phyloP scores from a whole-genome alignment of 2,113 vertebrate species.

The Gnathonemus echidnorhynchus region DNA sequence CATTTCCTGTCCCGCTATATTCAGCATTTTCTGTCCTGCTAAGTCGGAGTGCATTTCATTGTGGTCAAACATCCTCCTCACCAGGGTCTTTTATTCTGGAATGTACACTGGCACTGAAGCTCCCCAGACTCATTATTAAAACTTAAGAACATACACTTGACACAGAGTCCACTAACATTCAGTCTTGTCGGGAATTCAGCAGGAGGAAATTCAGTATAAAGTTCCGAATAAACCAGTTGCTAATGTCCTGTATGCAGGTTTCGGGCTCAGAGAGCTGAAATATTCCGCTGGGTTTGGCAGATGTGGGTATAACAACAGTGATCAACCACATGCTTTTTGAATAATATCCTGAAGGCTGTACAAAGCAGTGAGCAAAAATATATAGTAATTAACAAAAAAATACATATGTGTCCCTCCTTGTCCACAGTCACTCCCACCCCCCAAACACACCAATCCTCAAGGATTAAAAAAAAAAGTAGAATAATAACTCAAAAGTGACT shows the following conservation, averaged over 20 bases:
- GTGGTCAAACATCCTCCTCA: not conserved
- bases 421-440: not conserved
- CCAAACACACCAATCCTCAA: not conserved
- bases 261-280: not conserved
- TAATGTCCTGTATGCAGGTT: not conserved
- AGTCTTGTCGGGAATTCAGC: not conserved
- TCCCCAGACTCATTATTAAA: not conserved
- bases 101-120: not conserved
- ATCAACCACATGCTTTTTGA: not conserved
- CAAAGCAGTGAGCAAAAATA: not conserved
- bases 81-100: not conserved
- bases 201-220: not conserved
- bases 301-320: not conserved
- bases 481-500: not conserved
- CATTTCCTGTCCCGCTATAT: not conserved
- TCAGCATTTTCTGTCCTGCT: not conserved
- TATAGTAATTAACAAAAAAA: not conserved
- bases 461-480: not conserved
- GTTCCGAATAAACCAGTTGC: not conserved
- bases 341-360: not conserved
- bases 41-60: not conserved
- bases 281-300: not conserved
- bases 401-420: not conserved
- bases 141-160: not conserved
- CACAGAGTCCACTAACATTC: not conserved